Conservation (phyloP, 2,113 vertebrate species). For the Nycticorax nycticorax region DNA sequence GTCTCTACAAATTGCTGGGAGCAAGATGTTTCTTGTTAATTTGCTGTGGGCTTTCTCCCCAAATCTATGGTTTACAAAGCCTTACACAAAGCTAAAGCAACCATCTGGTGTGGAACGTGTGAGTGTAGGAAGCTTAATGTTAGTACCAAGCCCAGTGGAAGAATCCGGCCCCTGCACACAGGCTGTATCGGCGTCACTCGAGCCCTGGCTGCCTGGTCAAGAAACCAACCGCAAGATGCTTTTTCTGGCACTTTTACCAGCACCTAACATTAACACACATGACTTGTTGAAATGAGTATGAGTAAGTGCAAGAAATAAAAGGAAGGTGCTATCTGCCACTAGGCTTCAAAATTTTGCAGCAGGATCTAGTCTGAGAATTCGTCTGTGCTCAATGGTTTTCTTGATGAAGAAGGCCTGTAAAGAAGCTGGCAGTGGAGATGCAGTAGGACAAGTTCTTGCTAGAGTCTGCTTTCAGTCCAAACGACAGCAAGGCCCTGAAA, state of each 20-base stretch:
- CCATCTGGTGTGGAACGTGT: background rate
- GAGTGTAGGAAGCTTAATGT: background rate
- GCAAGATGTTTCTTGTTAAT: background rate
- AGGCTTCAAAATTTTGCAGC: background rate
- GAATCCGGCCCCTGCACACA: background rate
- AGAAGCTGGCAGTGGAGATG: background rate
- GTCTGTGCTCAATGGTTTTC: background rate
- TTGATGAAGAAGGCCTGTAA: background rate
- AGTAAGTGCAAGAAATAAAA: constrained; percentile 18
- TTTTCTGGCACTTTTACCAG: background rate
- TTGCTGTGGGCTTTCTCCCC: background rate
- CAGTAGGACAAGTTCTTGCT: background rate
- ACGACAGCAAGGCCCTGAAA: background rate
- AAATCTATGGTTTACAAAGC: background rate
- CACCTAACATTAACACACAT: background rate
- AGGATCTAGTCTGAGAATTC: background rate
- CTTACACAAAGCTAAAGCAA: background rate
- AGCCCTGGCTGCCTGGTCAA: background rate
- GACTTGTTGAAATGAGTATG: background rate
- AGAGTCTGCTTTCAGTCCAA: background rate
- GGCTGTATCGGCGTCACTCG: background rate
- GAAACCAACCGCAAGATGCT: background rate
- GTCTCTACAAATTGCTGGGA: background rate
- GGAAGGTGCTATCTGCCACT: background rate
- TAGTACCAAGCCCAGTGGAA: background rate